Evolutionary conservation across 2,797 vertebrate genomes (phyloP).

Genomic region (Gila robusta): DNA sequence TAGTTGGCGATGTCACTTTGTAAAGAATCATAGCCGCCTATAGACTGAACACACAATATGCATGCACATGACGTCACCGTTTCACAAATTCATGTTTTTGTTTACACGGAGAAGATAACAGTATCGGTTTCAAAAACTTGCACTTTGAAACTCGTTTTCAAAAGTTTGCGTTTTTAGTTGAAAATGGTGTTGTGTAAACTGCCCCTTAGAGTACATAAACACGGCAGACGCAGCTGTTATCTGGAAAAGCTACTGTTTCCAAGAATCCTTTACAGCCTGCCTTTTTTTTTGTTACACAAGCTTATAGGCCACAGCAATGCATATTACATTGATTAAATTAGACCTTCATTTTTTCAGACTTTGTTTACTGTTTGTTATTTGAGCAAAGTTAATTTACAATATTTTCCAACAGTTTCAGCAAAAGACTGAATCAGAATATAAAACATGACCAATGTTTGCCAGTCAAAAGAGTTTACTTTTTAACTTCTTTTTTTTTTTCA

Average conservation of each 20-base stretch:
- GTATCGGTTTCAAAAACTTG: neutral
- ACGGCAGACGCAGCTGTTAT: constrained; percentile 43
- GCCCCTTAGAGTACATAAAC: constrained; percentile 46
- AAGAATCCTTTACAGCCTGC: constrained; percentile 30
- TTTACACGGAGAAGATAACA: neutral
- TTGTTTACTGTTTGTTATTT: constrained; percentile 30
- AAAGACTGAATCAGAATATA: neutral
- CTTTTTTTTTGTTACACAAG: constrained; percentile 23
- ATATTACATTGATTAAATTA: constrained; percentile 50
- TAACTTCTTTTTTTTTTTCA: neutral
- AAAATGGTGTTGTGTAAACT: neutral
- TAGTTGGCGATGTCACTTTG: too few species aligned
- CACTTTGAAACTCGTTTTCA: too few species aligned
- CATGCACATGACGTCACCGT: too few species aligned
- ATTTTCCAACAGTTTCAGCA: constrained; percentile 28
- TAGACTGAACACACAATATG: too few species aligned
- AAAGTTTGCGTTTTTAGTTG: neutral
- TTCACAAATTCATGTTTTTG: neutral
- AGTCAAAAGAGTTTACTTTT: constrained; percentile 27
- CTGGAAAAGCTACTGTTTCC: constrained; percentile 22
- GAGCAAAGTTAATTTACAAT: neutral
- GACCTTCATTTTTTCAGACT: neutral
- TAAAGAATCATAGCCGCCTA: too few species aligned
- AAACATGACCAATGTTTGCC: neutral
- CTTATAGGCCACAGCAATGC: constrained; percentile 1